Percentiles rank a stretch among this genome's conserved stretches.
These are phyloP conservation scores for Graptemys geographica DNA, from an alignment of 2,797 vertebrate genomes.

Conservation along the genomic window DNA sequence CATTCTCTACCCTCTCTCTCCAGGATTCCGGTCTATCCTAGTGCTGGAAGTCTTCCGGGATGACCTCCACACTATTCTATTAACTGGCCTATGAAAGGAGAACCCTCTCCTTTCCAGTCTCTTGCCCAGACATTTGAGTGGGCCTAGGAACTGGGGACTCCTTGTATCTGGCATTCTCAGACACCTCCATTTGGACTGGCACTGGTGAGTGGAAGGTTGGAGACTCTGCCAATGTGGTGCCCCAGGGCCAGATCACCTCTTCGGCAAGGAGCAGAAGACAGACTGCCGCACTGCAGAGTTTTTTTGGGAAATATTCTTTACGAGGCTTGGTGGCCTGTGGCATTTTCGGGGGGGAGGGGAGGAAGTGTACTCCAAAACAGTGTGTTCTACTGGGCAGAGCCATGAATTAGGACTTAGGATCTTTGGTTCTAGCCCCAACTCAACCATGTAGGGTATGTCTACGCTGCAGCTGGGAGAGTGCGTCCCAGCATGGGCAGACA, in stretches of 20 bases:
- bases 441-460: neutral
- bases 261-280: neutral
- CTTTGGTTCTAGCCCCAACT: neutral
- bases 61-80: neutral
- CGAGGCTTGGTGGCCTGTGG: neutral
- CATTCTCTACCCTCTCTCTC: neutral
- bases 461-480: neutral
- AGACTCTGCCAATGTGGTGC: neutral
- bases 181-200: neutral
- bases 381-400: neutral
- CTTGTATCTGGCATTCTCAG: neutral
- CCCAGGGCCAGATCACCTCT: neutral
- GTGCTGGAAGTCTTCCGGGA: neutral
- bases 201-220: neutral
- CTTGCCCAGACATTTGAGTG: neutral
- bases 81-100: neutral
- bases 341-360: rapidly evolving
- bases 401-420: neutral
- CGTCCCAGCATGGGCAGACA: neutral
- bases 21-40: neutral
- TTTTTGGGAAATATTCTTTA: neutral
- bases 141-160: neutral
- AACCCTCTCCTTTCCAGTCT: neutral
- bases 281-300: rapidly evolving
- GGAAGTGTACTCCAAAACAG: neutral